Base-by-base conservation (phyloP, 2,888 invertebrate genomes). In the Tholera decimalis region DNA sequence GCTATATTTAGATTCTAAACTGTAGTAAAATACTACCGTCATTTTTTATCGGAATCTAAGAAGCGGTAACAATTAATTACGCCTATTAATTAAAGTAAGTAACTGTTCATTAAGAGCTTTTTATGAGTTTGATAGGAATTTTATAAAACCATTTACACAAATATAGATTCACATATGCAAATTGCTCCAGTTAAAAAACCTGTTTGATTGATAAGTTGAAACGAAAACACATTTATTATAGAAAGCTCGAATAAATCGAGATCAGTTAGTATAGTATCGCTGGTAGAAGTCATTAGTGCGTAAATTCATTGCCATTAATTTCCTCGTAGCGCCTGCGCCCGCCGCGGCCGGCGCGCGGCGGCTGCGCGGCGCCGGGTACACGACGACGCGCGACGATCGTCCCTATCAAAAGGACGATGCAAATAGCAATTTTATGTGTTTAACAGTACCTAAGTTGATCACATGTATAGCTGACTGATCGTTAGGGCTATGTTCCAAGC, bases 301-400 rank as follows among this genome's bases (percentile, higher is more conserved):
- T 78, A 74, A 81, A 86, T 86, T 86, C 87, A 86, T 82, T 86
- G 88, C 81, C 85, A 88, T 85, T 85, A 84, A 88, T 85, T 85
- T 83, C 75, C 73, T 73, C 80, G 79, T 59, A 72, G 79, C 76
- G 82, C 70, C 80, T 80, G 87, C 83, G 85, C 81, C 80, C 76
- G 82, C 70, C 80, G 80, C 87, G 83, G 85, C 81, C 80, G 77
- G 68, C 69, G 75, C 82, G 68, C 69, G 75, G 79, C 77, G 46
- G 35, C 66, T 70, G 44, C 51, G 35, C 59, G 76, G 49, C 65
- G 35, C 62, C 5, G 2, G n/a, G n/a, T n/a, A n/a, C n/a, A n/a
- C 35, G n/a, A 7, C 37, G 37, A 44, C n/a, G 44, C 44, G 24
- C 24, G 76, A 58, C 70, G 72, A 73, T 59, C 61, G 58, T 71